phyloP scores from a whole-genome alignment of 2,888 invertebrate species.

The Scaptomyza polygonia region DNA sequence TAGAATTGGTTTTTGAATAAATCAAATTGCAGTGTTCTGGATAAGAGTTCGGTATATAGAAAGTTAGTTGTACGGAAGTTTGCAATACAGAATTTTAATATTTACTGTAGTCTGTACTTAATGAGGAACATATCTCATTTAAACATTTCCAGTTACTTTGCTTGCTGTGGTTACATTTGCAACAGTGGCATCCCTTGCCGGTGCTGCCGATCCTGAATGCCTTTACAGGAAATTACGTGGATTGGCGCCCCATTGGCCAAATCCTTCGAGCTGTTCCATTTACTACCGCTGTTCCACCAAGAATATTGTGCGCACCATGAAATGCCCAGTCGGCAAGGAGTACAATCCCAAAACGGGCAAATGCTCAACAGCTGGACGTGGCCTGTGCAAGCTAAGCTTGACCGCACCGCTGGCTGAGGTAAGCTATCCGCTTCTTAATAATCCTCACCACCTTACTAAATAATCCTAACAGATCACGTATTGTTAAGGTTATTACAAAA shows the following conservation, averaged over 20 bases:
- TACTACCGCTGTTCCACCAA: constrained; percentile 78
- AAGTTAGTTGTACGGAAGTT: too few relatives aligned
- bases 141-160: constrained; percentile 61
- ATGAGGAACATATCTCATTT: background rate
- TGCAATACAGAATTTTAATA: too few relatives aligned
- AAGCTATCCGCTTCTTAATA: background rate
- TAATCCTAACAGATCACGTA: too few relatives aligned
- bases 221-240: constrained; percentile 69
- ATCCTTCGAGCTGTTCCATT: constrained; percentile 70
- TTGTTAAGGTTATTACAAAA: background rate
- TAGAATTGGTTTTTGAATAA: too few relatives aligned
- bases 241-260: constrained; percentile 73
- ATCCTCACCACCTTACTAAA: too few relatives aligned
- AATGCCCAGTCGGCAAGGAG: constrained; percentile 70
- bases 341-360: constrained; percentile 73
- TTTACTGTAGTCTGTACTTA: too few relatives aligned
- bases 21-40: too few relatives aligned
- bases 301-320: constrained; percentile 61
- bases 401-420: constrained; percentile 59
- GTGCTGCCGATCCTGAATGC: constrained; percentile 78
- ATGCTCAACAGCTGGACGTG: constrained; percentile 61
- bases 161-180: constrained; percentile 73
- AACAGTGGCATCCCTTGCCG: constrained; percentile 58
- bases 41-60: too few relatives aligned
- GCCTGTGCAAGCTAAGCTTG: constrained; percentile 67